Base-by-base conservation (phyloP, 2,113 vertebrate genomes). In the Chionodraco myersi region DNA sequence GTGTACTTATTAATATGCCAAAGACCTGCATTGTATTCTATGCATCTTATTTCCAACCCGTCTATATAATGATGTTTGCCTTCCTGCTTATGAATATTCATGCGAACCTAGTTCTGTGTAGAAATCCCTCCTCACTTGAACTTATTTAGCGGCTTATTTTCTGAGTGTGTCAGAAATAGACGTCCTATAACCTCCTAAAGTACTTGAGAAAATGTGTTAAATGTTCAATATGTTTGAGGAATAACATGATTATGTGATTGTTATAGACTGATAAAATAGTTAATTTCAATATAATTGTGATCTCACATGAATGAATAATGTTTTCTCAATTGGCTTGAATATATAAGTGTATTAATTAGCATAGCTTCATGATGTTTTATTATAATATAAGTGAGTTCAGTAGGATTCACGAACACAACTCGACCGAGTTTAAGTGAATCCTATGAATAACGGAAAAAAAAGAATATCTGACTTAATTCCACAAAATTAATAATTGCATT, bases 1-100 rank as follows among this genome's bases (percentile, higher is more conserved):
- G n/a, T 16, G 18, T 72, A 59, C 59, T 69, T 6, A 13, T 75
- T 68, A 52, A 59, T 57, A 85, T 86, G 89, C 90, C 90, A 92
- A 93, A 93, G 88, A 90, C 53, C n/a, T 66, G 23, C 52, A 36
- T 77, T 59, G 6, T 60, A 30, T 66, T 84, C 76, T 88, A 75
- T 85, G 76, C 72, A 83, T 86, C 36, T 52, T 69, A 16, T 51
- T 62, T 79, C 74, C 69, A 75, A 79, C 75, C 7, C 76, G 45
- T 75, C 67, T 41, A 71, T 71, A 63, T 61, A 13, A 54, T 45
- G 3, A 10, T 48, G 0, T 30, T 47, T 58, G 18, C 49, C 57
- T 73, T 30, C 66, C 53, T 60, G 60, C 34, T 77, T 30, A 3
- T 78, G n/a, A 75, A n/a, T n/a, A 41, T 2, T 60, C 26, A 48